A percentile compares a stretch with the other conserved stretches of the same genome.
These are phyloP conservation scores for Nomada flava DNA, from an alignment of 2,888 invertebrate genomes.

Conservation along the genomic window DNA sequence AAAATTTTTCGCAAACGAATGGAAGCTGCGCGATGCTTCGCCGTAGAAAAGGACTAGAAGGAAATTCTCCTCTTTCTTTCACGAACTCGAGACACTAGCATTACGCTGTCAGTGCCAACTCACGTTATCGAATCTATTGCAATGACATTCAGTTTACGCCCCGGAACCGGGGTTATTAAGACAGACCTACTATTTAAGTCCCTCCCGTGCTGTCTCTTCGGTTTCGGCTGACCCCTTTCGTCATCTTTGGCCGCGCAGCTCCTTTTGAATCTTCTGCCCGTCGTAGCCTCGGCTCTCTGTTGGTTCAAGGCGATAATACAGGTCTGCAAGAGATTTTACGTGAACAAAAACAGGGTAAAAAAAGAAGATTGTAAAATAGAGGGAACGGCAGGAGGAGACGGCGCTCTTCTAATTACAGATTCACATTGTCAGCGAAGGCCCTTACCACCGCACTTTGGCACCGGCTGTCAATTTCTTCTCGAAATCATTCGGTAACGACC, in stretches of 20 bases:
- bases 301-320: conserved; percentile 83
- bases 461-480: conserved; percentile 72
- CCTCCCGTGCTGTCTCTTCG: conserved; percentile 63
- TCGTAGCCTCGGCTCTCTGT: conserved; percentile 76
- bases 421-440: conserved; percentile 77
- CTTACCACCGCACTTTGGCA: conserved; percentile 71
- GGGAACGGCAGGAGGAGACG: conserved; percentile 67
- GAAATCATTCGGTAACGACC: conserved; percentile 66
- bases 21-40: no score
- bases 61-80: neutral
- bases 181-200: conserved; percentile 82
- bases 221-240: conserved; percentile 38
- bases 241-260: conserved; percentile 17
- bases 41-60: no score
- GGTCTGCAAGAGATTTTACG: conserved; percentile 77
- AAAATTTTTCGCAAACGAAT: no score
- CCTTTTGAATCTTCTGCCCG: conserved; percentile 61
- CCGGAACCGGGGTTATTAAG: conserved; percentile 80
- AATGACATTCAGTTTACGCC: conserved; percentile 82
- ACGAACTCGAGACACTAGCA: conserved; percentile 46
- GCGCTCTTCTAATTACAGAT: conserved; percentile 80
- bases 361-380: conserved; percentile 24
- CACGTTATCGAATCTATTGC: conserved; percentile 81
- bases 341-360: conserved; percentile 65
- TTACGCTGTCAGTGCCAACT: conserved; percentile 70